Evolutionary conservation across 2,797 vertebrate genomes (phyloP).

Genomic region (Moxostoma hubbsi): DNA sequence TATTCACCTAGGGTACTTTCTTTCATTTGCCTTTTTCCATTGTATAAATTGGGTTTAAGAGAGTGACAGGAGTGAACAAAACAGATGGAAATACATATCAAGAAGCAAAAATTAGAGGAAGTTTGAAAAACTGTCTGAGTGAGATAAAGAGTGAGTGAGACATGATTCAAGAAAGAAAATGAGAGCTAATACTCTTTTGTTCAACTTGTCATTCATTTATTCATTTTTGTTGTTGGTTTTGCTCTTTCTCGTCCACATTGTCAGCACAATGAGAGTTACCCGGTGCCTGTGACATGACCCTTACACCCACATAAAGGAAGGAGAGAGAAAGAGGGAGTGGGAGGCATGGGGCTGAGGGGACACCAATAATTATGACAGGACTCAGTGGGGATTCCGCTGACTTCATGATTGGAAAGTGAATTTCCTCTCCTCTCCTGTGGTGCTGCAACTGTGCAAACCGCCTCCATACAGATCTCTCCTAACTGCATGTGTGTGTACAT

Average conservation of each 20-base stretch:
- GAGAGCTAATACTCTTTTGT: constrained; percentile 19
- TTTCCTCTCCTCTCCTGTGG: constrained; percentile 40
- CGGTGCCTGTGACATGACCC: constrained; percentile 30
- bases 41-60: background rate
- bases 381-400: constrained; percentile 43
- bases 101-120: constrained; percentile 13
- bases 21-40: too few species aligned
- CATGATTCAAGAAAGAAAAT: background rate
- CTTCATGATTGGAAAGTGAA: constrained; percentile 52
- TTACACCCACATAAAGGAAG: constrained; percentile 27
- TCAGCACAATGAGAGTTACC: constrained; percentile 52
- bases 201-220: constrained; percentile 34
- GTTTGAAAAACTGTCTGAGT: background rate
- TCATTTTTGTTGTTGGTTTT: constrained; percentile 28
- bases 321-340: constrained; percentile 21
- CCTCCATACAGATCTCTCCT: constrained; percentile 29
- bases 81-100: constrained; percentile 11
- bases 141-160: constrained; percentile 5
- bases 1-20: too few species aligned
- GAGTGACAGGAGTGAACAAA: background rate
- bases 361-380: constrained; percentile 10
- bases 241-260: constrained; percentile 35
- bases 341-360: constrained; percentile 19
- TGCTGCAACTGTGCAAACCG: constrained; percentile 44
- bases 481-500: background rate